Percentiles rank a stretch among this genome's conserved stretches.
phyloP scores from a whole-genome alignment of 2,888 invertebrate genomes.

The Drosophila neonasuta region DNA sequence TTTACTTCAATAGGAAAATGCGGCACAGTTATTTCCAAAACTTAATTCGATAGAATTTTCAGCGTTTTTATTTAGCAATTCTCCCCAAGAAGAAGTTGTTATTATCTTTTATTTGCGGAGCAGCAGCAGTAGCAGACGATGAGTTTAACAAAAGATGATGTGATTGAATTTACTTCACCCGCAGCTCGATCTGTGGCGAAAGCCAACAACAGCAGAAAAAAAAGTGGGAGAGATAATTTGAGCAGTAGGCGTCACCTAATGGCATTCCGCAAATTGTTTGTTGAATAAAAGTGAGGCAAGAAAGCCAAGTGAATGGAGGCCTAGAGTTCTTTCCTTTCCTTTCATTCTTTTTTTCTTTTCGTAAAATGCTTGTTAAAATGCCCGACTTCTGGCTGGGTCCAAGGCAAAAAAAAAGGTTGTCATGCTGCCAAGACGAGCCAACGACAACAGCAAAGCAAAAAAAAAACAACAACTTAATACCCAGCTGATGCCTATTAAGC shows the following conservation, averaged over 20 bases:
- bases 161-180: constrained; percentile 67
- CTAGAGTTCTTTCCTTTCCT: constrained; percentile 12
- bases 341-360: constrained; percentile 2
- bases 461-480: constrained; percentile 73
- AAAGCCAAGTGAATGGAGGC: constrained; percentile 37
- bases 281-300: constrained; percentile 50
- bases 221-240: constrained; percentile 67
- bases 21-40: constrained; percentile 3
- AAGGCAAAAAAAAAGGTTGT: constrained; percentile 64
- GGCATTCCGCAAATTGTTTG: constrained; percentile 78
- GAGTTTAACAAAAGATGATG: constrained; percentile 68
- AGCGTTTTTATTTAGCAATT: constrained; percentile 39
- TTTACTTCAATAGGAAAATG: constrained; percentile 6
- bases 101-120: constrained; percentile 54
- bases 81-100: constrained; percentile 37
- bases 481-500: constrained; percentile 78
- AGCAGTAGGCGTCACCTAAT: constrained; percentile 73
- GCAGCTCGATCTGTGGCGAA: neutral
- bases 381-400: constrained; percentile 35
- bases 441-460: constrained; percentile 27
- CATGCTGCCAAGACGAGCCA: constrained; percentile 65
- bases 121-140: constrained; percentile 3
- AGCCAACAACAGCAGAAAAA: constrained; percentile 15
- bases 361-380: constrained; percentile 67
- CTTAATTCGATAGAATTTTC: constrained; percentile 30